Conservation (phyloP, 2,888 invertebrate genomes). For the Zygogramma bicolorata region DNA sequence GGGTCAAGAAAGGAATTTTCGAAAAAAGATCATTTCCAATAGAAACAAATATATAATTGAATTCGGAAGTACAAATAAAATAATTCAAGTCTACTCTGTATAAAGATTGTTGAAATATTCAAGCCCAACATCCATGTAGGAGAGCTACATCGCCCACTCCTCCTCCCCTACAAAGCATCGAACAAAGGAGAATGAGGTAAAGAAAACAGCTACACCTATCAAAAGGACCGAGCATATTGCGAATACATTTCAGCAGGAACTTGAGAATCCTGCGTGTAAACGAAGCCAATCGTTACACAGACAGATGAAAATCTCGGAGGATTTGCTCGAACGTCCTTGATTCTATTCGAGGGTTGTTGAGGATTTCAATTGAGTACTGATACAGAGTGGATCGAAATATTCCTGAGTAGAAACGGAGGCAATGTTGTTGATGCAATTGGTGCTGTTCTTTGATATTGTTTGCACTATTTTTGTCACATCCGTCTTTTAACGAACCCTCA, state of each 20-base stretch:
- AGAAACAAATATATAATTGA: too few relatives aligned
- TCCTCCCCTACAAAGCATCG: neutral
- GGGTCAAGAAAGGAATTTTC: too few relatives aligned
- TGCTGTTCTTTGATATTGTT: too few relatives aligned
- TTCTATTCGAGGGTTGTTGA: constrained; percentile 27
- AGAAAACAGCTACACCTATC: constrained; percentile 13
- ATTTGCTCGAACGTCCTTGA: constrained; percentile 30
- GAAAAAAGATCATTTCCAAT: too few relatives aligned
- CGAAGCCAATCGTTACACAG: constrained; percentile 38
- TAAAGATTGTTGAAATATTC: neutral
- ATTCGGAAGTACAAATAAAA: neutral
- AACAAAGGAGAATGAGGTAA: constrained; percentile 12
- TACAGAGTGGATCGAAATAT: neutral
- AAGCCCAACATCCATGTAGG: neutral
- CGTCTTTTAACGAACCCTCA: too few relatives aligned
- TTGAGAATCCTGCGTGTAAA: constrained; percentile 25
- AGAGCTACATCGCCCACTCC: neutral
- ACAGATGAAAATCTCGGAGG: constrained; percentile 33
- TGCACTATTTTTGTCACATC: too few relatives aligned
- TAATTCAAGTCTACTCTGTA: neutral
- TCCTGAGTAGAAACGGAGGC: neutral
- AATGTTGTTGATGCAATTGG: too few relatives aligned
- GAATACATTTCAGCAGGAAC: constrained; percentile 23
- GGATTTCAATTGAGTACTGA: constrained; percentile 10
- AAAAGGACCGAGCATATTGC: constrained; percentile 20